These are phyloP conservation scores for Acanthurus tractus DNA, from an alignment of 2,797 vertebrate species.

Conservation along the genomic window DNA sequence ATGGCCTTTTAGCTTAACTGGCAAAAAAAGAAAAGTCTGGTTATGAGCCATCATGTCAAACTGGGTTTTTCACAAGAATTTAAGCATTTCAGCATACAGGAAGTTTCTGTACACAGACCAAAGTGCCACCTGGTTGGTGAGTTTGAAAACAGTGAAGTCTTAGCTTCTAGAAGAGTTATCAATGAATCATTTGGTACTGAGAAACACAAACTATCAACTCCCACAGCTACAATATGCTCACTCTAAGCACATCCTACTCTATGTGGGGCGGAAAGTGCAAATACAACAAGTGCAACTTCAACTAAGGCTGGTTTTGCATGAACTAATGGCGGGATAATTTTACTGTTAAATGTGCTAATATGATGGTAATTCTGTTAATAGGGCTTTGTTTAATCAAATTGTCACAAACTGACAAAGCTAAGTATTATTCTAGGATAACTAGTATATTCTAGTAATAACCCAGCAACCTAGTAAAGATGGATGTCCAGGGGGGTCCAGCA, in stretches of 20 bases:
- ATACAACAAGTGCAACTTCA: neutral
- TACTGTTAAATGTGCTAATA: neutral
- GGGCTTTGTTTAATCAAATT: neutral
- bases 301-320: neutral
- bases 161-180: neutral
- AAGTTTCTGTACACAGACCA: neutral
- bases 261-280: neutral
- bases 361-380: neutral
- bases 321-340: neutral
- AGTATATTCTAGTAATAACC: no score
- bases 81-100: constrained; percentile 1
- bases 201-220: neutral
- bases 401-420: neutral
- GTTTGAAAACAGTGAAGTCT: constrained; percentile 3
- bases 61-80: no score
- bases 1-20: neutral
- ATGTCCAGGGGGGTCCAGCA: no score
- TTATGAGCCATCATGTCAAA: no score
- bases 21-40: neutral
- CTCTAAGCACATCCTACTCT: neutral
- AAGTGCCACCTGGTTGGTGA: neutral
- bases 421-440: neutral
- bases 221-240: neutral
- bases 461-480: no score
- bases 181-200: neutral